These are phyloP conservation scores for Cephus rjabovi DNA, from an alignment of 2,888 invertebrate species.

Conservation along the genomic window DNA sequence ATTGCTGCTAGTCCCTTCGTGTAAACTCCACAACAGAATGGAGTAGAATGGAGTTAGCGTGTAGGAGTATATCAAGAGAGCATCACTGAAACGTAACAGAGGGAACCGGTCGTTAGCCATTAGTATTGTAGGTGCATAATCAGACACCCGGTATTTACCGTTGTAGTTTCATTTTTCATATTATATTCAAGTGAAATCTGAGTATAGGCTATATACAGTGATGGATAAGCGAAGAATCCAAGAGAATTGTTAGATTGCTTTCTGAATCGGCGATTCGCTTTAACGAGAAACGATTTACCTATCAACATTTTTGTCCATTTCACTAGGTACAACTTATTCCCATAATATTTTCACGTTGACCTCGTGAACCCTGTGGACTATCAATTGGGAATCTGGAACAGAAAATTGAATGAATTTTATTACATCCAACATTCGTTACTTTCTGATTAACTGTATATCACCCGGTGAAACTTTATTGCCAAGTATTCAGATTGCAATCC, in stretches of 20 bases:
- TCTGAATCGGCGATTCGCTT: neutral
- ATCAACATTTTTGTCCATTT: neutral
- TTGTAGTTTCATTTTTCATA: neutral
- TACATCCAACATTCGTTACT: neutral
- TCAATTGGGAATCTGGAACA: neutral
- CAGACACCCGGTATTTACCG: neutral
- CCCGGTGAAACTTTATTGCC: neutral
- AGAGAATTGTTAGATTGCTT: neutral
- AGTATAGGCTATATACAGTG: neutral
- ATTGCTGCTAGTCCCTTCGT: neutral
- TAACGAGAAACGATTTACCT: neutral
- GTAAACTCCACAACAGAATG: neutral
- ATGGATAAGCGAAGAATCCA: neutral
- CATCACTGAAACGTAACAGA: neutral
- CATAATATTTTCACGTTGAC: neutral
- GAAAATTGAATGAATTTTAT: neutral
- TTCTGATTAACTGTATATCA: neutral
- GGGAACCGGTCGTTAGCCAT: neutral
- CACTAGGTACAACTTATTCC: neutral
- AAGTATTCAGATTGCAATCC: neutral
- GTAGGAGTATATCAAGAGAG: neutral
- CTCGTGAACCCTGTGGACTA: neutral
- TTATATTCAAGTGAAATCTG: neutral
- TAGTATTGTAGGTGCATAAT: neutral
- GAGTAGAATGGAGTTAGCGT: neutral